Evolutionary conservation across 1,140 invertebrate species (phyloP), one percentile per base, ranked within the genome.

Genomic region (Cyclargus thomasi): DNA sequence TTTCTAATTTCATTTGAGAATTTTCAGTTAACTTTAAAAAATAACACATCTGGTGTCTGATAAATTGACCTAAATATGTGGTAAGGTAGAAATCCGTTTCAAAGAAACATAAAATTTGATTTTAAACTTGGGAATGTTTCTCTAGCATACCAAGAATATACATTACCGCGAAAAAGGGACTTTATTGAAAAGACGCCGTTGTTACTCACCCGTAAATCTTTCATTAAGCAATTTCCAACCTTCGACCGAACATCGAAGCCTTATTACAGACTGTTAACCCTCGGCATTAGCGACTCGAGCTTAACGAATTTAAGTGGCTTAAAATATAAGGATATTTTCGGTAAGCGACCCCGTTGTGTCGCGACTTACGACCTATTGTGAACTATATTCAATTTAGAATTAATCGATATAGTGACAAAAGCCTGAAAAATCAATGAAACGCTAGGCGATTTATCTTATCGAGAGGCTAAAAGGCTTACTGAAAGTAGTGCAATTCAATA

Each of bases 391-490:
- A 11, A 59, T 21, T 59, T 59, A 20, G 55, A 59, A 10, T 2
- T 20, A 21, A 59, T 59, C 17, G 18, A 59, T 59, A 20, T 20
- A 11, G 55, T 21, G 7, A 20, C 55, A 59, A 59, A 20, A 20
- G 18, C 55, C 18, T 55, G 17, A 59, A 21, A 7, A 59, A 59
- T 59, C 55, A 59, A 21, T 59, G 55, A 21, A 20, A 59, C 55
- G 10, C 18, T 20, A 16, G 16, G 53, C 55, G 17, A 59, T 59
- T 20, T 59, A 59, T 59, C 55, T 59, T 59, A 59, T 59, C 55
- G 21, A 20, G 17, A 59, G 55, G 55, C 55, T 59, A 59, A 59
- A 59, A 59, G 55, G 55, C 18, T 59, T 59, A 59, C n/a, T 11
- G 7, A 11, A 20, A 21, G 17, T 59, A 59, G 20, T 20, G 17